These are phyloP conservation scores for Cheilosia vernalis DNA, from an alignment of 2,888 invertebrate species.

Conservation along the genomic window DNA sequence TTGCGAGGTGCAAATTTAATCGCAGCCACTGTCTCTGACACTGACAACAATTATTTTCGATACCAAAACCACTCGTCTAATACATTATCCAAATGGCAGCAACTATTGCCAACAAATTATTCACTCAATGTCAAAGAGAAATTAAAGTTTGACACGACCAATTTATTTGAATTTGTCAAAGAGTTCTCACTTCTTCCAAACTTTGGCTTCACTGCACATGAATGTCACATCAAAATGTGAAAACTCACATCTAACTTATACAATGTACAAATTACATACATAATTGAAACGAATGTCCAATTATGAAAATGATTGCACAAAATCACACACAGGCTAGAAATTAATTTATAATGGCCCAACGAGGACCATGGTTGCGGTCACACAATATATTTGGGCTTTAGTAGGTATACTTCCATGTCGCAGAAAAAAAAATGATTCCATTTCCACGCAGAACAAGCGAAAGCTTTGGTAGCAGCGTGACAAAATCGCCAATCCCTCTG, in stretches of 20 bases:
- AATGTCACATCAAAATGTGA: neutral
- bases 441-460: neutral
- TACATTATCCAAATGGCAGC: neutral
- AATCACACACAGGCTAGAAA: neutral
- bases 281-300: neutral
- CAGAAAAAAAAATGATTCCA: neutral
- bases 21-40: neutral
- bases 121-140: constrained; percentile 30
- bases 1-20: neutral
- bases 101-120: neutral
- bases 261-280: constrained; percentile 2
- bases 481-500: constrained; percentile 22
- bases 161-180: constrained; percentile 36
- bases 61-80: neutral
- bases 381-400: neutral
- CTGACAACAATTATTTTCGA: constrained; percentile 8
- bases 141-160: constrained; percentile 9
- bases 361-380: neutral
- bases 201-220: neutral
- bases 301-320: constrained; percentile 9
- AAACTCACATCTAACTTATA: neutral
- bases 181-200: neutral
- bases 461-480: constrained; percentile 2
- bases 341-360: constrained; percentile 1
- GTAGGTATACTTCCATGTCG: neutral